A percentile compares a stretch with the other conserved stretches of the same genome.
Evolutionary conservation across 2,113 vertebrate species (phyloP).

Genomic region (Mionectes macconnelli): DNA sequence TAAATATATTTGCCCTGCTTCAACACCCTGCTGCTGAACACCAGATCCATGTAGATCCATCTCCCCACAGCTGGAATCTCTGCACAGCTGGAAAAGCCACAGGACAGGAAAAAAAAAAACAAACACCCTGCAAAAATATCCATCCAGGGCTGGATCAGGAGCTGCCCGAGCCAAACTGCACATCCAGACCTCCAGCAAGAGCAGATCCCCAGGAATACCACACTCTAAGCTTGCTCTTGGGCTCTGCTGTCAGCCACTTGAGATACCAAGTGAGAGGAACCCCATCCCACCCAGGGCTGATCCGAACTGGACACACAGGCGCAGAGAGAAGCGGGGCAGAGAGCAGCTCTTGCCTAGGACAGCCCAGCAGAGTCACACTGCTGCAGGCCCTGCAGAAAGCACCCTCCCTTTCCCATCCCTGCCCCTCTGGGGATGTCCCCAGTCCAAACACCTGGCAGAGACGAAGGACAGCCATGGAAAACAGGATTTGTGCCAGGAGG

Average conservation of each 20-base stretch:
- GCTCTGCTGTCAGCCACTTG: accelerated
- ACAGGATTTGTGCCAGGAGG: not conserved
- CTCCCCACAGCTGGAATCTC: no score
- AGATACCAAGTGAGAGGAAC: not conserved
- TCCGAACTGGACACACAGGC: accelerated
- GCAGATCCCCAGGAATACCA: not conserved
- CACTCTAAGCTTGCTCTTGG: not conserved
- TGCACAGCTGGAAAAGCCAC: not conserved
- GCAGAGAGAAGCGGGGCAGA: not conserved
- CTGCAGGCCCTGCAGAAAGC: not conserved
- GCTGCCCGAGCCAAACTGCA: not conserved
- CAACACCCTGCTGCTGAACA: not conserved
- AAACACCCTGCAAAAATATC: not conserved
- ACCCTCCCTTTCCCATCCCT: not conserved
- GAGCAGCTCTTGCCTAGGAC: not conserved
- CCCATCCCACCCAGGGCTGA: not conserved
- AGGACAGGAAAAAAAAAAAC: not conserved
- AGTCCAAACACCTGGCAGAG: not conserved
- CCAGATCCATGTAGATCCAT: not conserved
- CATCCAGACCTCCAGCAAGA: not conserved
- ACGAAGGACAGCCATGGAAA: not conserved
- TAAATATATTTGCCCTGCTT: not conserved
- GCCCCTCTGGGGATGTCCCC: not conserved
- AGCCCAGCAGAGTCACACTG: not conserved
- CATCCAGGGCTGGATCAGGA: not conserved